These are phyloP conservation scores for Osmoderma eremita DNA, from an alignment of 2,888 invertebrate species.

Conservation along the genomic window DNA sequence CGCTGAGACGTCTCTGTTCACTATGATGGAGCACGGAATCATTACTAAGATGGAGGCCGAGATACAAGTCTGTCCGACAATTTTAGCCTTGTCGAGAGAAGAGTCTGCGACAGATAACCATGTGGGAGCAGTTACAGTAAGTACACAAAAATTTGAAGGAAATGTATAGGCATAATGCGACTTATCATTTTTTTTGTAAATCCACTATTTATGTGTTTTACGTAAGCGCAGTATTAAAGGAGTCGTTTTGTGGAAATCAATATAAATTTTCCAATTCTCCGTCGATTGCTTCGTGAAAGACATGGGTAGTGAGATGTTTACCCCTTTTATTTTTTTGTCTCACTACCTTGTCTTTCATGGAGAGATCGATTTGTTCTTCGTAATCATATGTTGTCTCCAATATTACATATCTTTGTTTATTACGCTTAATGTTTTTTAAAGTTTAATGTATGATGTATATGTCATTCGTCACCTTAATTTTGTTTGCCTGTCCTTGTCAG, in stretches of 20 bases:
- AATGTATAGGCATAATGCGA: too few relatives aligned
- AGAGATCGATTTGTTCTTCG: constrained; percentile 58
- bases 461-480: background rate
- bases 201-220: background rate
- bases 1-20: constrained; percentile 71
- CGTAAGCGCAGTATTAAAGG: too few relatives aligned
- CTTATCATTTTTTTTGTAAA: background rate
- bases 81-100: constrained; percentile 68
- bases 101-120: constrained; percentile 67
- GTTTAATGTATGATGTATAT: constrained; percentile 7
- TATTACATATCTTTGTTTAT: constrained; percentile 1
- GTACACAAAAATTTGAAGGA: constrained; percentile 56
- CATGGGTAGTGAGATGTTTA: constrained; percentile 97
- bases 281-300: constrained; percentile 84
- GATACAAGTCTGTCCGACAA: constrained; percentile 72
- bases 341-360: constrained; percentile 99
- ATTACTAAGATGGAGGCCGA: constrained; percentile 71
- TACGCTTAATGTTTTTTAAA: background rate
- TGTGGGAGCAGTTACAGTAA: constrained; percentile 69
- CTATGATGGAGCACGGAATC: constrained; percentile 73
- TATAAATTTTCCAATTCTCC: too few relatives aligned
- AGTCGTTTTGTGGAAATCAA: too few relatives aligned
- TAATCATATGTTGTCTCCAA: background rate
- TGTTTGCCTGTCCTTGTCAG: constrained; percentile 61
- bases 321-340: constrained; percentile 74